A percentile compares a stretch with the other conserved stretches of the same genome.
These are phyloP conservation scores for Malurus splendens DNA, from an alignment of 2,797 vertebrate species.

Conservation along the genomic window DNA sequence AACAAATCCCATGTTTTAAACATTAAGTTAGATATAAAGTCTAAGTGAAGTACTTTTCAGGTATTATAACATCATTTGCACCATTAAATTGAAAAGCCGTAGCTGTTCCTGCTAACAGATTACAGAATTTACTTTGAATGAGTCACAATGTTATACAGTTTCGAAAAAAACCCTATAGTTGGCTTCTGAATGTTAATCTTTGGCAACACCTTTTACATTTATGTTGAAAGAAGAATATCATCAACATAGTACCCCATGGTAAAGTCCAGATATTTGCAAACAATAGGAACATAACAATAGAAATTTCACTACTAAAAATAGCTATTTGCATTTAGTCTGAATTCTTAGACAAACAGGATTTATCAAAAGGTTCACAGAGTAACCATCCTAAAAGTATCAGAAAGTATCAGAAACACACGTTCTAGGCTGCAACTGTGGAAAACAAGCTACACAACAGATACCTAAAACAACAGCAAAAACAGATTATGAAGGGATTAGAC, in stretches of 20 bases:
- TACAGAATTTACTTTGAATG: neutral
- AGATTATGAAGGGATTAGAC: neutral
- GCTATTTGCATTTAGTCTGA: neutral
- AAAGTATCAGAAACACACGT: neutral
- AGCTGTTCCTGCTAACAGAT: neutral
- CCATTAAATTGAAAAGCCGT: neutral
- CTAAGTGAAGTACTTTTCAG: neutral
- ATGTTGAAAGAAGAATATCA: neutral
- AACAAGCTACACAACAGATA: neutral
- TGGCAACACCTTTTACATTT: neutral
- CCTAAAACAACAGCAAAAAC: neutral
- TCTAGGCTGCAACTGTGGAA: neutral
- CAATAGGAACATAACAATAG: neutral
- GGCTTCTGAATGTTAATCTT: neutral
- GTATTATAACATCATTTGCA: neutral
- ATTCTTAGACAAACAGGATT: neutral
- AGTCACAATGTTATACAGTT: neutral
- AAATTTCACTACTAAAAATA: neutral
- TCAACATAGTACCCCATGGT: rapidly evolving
- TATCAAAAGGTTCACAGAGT: neutral
- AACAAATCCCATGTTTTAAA: neutral
- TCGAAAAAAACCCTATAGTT: neutral
- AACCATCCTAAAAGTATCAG: neutral
- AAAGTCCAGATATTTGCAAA: neutral
- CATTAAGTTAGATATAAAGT: neutral